Percentiles rank a stretch among this genome's conserved stretches.
These are phyloP conservation scores for Ochropacha duplaris DNA, from an alignment of 2,888 invertebrate species.

Conservation along the genomic window DNA sequence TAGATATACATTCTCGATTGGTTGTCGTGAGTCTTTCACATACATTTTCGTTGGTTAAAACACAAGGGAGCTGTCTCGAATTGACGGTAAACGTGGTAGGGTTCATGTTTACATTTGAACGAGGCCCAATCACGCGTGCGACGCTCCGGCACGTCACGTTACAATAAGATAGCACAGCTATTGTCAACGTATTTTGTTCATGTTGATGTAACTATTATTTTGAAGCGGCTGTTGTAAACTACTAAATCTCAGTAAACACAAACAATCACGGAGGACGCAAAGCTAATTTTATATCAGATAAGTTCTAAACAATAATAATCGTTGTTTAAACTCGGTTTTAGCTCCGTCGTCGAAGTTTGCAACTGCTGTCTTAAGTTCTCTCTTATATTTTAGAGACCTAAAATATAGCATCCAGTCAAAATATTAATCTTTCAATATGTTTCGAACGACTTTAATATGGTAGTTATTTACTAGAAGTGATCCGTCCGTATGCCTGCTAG, in stretches of 20 bases:
- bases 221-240: constrained; percentile 29
- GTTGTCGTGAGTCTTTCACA: neutral
- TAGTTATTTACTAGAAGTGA: too few species aligned
- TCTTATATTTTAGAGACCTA: neutral
- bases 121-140: constrained; percentile 62
- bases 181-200: constrained; percentile 56
- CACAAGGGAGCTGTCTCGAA: constrained; percentile 1
- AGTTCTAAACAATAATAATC: neutral
- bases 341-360: neutral
- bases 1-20: neutral
- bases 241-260: constrained; percentile 13
- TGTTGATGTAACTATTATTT: constrained; percentile 43
- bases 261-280: neutral
- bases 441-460: too few species aligned
- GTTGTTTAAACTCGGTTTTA: neutral
- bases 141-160: constrained; percentile 45
- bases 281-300: constrained; percentile 1
- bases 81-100: constrained; percentile 26
- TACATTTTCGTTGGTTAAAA: neutral
- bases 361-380: neutral
- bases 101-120: constrained; percentile 51
- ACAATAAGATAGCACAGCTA: constrained; percentile 60
- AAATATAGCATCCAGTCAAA: too few species aligned
- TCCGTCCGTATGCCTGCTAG: too few species aligned
- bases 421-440: too few species aligned